phyloP scores from a whole-genome alignment of 2,113 vertebrate species.

The Stomatorhinus ivindoensis region DNA sequence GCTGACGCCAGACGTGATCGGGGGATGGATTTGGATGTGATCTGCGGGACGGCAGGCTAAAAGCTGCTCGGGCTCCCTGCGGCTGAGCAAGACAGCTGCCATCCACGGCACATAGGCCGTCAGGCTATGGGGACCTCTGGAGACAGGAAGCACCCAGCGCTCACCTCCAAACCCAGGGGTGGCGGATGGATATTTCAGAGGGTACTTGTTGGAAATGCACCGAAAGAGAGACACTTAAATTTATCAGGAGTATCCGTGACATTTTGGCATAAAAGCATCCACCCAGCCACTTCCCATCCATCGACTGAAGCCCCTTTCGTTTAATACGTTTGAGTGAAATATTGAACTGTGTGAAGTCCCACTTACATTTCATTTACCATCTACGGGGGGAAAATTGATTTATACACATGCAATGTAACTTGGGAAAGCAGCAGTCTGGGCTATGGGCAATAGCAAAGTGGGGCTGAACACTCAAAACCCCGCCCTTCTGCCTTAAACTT shows the following conservation, averaged over 20 bases:
- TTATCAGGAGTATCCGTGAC: constrained; percentile 36
- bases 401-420: neutral
- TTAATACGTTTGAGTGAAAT: constrained; percentile 33
- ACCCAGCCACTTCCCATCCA: constrained; percentile 36
- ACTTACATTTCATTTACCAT: constrained; percentile 3
- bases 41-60: neutral
- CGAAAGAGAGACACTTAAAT: constrained; percentile 28
- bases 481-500: neutral
- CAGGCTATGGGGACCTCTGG: neutral
- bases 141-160: neutral
- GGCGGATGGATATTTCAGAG: constrained; percentile 25
- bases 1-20: neutral
- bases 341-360: constrained; percentile 7
- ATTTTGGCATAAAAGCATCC: constrained; percentile 25
- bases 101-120: neutral
- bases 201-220: constrained; percentile 23
- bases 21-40: neutral
- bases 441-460: neutral
- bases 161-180: neutral
- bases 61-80: neutral
- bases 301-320: constrained; percentile 39
- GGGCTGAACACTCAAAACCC: neutral
- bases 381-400: neutral
- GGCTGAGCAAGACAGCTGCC: neutral
- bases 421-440: neutral